These are phyloP conservation scores for Mythimna ferrago DNA, from an alignment of 2,888 invertebrate species.

Conservation along the genomic window DNA sequence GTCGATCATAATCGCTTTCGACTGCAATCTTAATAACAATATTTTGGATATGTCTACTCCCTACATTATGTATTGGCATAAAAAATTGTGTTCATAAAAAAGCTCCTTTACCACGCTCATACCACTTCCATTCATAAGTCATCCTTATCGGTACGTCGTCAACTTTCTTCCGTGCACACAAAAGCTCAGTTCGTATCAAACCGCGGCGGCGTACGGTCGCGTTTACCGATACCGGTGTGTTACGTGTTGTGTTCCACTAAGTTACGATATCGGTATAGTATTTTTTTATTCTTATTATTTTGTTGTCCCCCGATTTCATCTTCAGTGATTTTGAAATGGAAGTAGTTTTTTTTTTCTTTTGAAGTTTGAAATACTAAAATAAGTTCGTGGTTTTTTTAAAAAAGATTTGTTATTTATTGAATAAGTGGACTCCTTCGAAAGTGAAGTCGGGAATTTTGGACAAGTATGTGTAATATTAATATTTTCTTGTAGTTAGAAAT, in stretches of 20 bases:
- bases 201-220: constrained; percentile 54
- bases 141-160: constrained; percentile 40
- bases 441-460: constrained; percentile 61
- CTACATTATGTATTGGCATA: not conserved
- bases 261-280: constrained; percentile 61
- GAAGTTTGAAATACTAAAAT: not conserved
- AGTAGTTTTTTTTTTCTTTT: not conserved
- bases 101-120: constrained; percentile 32
- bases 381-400: constrained; percentile 28
- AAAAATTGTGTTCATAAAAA: constrained; percentile 9
- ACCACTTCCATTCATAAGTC: constrained; percentile 47
- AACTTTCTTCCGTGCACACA: constrained; percentile 62
- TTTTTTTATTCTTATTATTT: constrained; percentile 14
- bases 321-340: constrained; percentile 33
- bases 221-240: constrained; percentile 24
- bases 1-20: not conserved
- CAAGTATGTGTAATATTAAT: constrained; percentile 49
- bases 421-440: constrained; percentile 29
- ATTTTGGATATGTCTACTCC: not conserved
- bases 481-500: constrained; percentile 11
- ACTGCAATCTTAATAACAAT: not conserved
- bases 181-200: constrained; percentile 62
- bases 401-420: constrained; percentile 1
- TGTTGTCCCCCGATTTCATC: constrained; percentile 54
- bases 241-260: constrained; percentile 52